These are phyloP conservation scores for Gastrophysa polygoni DNA, from an alignment of 2,888 invertebrate genomes.

Conservation along the genomic window DNA sequence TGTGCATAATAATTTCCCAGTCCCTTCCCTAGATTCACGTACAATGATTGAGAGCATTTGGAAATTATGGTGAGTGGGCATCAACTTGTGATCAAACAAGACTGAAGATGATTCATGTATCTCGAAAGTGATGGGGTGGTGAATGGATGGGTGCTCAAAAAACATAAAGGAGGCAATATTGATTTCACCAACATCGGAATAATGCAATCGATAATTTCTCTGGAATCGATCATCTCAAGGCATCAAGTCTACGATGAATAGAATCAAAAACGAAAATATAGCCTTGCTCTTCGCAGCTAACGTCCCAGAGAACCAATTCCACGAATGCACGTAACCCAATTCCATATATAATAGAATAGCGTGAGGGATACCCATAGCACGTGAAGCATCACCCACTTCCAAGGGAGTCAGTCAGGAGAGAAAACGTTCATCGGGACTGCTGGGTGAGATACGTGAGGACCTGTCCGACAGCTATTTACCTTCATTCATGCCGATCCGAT, in stretches of 20 bases:
- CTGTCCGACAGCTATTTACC: conserved; percentile 12
- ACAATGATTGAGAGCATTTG: no score
- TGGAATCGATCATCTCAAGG: not conserved
- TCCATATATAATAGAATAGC: not conserved
- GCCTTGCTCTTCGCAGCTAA: no score
- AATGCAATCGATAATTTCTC: not conserved
- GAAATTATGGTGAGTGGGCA: no score
- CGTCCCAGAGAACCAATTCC: no score
- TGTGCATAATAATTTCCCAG: no score
- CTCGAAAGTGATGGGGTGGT: not conserved
- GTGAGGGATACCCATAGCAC: not conserved
- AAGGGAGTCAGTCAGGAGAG: not conserved
- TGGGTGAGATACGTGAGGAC: no score
- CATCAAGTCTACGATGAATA: no score
- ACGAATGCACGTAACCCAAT: not conserved
- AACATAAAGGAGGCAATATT: not conserved
- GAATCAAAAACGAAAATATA: no score
- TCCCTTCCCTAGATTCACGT: no score
- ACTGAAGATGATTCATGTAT: no score
- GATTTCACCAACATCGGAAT: not conserved
- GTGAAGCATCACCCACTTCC: not conserved
- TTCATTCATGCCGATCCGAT: conserved; percentile 29
- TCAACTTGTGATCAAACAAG: no score
- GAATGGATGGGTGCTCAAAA: not conserved
- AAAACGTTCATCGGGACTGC: no score